Percentiles rank a stretch among this genome's conserved stretches.
phyloP scores from a whole-genome alignment of 2,113 vertebrate genomes.

The Calcarius ornatus region DNA sequence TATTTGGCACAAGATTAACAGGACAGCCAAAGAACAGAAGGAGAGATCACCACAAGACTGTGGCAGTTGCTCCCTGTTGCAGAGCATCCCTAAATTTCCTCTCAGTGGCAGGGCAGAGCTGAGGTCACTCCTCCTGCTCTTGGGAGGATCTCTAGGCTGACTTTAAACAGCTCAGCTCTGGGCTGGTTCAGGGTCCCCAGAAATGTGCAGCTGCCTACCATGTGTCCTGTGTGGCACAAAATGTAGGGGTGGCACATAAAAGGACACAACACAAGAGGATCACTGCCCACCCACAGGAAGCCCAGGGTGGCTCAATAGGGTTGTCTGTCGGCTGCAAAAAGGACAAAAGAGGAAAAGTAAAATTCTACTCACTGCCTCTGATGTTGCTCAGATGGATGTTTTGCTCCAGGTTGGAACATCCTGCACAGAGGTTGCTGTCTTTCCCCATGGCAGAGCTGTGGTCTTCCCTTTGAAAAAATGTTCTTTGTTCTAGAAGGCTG shows the following conservation, averaged over 20 bases:
- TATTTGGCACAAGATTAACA: not conserved
- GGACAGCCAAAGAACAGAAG: not conserved
- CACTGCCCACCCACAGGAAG: not conserved
- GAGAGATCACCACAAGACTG: not conserved
- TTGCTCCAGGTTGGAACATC: not conserved
- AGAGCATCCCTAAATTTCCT: not conserved
- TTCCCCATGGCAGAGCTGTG: not conserved
- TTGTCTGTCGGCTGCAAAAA: not conserved
- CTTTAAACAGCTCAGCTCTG: not conserved
- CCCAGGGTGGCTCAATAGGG: rapidly evolving
- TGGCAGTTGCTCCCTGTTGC: not conserved
- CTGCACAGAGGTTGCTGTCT: not conserved
- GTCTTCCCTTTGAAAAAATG: not conserved
- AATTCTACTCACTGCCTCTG: not conserved
- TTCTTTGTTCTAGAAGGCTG: not conserved
- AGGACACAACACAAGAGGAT: no score
- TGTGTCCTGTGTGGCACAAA: rapidly evolving
- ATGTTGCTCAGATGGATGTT: not conserved
- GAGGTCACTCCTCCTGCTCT: rapidly evolving
- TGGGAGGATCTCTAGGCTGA: not conserved
- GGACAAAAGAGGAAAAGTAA: not conserved
- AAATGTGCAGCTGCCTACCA: not conserved
- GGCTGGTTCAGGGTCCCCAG: rapidly evolving
- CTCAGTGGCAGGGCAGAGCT: not conserved
- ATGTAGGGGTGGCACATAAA: not conserved